Evolutionary conservation across 2,113 vertebrate genomes (phyloP).

Genomic region (Rhinoptilus africanus): DNA sequence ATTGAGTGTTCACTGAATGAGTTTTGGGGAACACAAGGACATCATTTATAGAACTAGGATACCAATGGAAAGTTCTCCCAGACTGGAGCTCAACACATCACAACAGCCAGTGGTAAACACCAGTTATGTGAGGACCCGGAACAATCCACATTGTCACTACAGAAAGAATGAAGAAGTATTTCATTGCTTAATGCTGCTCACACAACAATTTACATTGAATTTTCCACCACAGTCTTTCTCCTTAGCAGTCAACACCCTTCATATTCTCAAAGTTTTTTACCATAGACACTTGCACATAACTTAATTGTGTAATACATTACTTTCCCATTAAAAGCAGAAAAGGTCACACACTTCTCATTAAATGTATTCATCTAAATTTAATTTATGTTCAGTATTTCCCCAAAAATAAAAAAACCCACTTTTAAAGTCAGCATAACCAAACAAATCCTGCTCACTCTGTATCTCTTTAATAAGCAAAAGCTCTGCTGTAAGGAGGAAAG

Average conservation of each 20-base stretch:
- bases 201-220: not conserved
- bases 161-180: not conserved
- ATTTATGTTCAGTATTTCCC: not conserved
- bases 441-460: not conserved
- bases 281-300: not conserved
- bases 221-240: not conserved
- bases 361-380: not conserved
- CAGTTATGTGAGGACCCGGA: not conserved
- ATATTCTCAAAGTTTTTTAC: not conserved
- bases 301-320: not conserved
- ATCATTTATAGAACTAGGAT: not conserved
- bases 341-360: constrained; percentile 17
- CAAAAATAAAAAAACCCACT: not conserved
- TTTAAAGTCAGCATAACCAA: not conserved
- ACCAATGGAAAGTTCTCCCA: not conserved
- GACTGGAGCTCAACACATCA: not conserved
- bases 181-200: not conserved
- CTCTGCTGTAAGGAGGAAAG: not conserved
- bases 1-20: accelerated
- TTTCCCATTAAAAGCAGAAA: constrained; percentile 34
- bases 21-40: not conserved
- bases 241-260: not conserved
- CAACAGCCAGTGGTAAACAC: not conserved
- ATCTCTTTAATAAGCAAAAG: not conserved
- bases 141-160: not conserved